phyloP scores from a whole-genome alignment of 2,888 invertebrate species.

The Amphipyra tragopoginis region DNA sequence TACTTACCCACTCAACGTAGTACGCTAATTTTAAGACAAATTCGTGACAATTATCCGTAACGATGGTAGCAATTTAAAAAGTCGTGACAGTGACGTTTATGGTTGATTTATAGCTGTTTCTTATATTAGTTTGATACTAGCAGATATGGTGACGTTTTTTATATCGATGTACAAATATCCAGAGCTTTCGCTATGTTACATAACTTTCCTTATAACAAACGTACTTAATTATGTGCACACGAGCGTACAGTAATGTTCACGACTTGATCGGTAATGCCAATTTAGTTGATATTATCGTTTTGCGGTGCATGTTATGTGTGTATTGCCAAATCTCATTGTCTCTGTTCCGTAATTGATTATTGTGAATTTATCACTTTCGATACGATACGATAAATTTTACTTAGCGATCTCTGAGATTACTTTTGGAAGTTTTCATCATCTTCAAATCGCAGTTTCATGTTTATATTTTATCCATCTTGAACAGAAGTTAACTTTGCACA shows the following conservation, averaged over 20 bases:
- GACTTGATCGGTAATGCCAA: conserved; percentile 76
- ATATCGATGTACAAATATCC: conserved; percentile 25
- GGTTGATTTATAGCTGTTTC: conserved; percentile 28
- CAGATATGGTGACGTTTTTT: conserved; percentile 14
- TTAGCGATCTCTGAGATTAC: conserved; percentile 7
- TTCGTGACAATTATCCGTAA: conserved; percentile 69
- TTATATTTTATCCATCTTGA: too few relatives aligned
- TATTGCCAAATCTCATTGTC: conserved; percentile 77
- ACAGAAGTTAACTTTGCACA: too few relatives aligned
- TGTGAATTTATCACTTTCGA: conserved; percentile 62
- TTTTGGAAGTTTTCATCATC: conserved; percentile 14
- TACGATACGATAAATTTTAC: conserved; percentile 36
- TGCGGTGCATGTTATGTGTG: conserved; percentile 63
- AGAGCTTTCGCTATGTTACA: conserved; percentile 56
- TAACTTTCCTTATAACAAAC: conserved; percentile 55
- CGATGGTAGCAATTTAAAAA: conserved; percentile 54
- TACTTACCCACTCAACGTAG: conserved; percentile 67
- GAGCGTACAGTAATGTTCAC: conserved; percentile 81
- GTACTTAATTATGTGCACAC: conserved; percentile 78
- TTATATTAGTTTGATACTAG: conserved; percentile 10
- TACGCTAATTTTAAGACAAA: conserved; percentile 72
- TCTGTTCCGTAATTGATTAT: conserved; percentile 69
- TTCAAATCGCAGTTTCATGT: background rate
- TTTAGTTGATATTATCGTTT: conserved; percentile 76
- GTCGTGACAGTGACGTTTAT: conserved; percentile 48